Evolutionary conservation across 2,888 invertebrate genomes (phyloP).

Genomic region (Ectobius pallidus): DNA sequence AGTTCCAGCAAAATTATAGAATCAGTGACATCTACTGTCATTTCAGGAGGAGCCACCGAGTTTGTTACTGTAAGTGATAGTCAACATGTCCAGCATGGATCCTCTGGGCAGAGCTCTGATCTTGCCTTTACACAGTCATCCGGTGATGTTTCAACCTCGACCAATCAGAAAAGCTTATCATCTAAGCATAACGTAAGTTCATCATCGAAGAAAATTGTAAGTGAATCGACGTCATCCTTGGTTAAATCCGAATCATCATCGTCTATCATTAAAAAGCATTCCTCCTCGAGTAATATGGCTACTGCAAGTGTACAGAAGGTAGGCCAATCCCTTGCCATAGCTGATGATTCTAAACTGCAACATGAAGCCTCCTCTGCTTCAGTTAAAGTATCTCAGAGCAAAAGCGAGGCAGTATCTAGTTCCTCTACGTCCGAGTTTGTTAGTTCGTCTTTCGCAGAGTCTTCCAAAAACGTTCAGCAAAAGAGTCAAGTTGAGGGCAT

Average conservation of each 20-base stretch:
- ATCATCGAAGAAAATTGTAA: not conserved
- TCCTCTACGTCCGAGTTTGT: not conserved
- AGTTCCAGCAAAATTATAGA: slow-evolving; percentile 18
- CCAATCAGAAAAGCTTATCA: not conserved
- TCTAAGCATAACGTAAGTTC: slow-evolving; percentile 3
- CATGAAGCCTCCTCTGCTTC: not conserved
- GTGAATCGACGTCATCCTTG: slow-evolving; percentile 26
- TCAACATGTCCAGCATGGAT: not conserved
- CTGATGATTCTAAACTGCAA: not conserved
- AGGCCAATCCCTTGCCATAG: not conserved
- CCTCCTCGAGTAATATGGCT: not conserved
- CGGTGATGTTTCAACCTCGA: not conserved
- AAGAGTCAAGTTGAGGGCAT: not conserved
- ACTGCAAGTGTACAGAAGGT: not conserved
- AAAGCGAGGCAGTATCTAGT: slow-evolving; percentile 8
- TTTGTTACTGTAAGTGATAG: not conserved
- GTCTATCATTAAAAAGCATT: not conserved
- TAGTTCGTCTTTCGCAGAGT: not conserved
- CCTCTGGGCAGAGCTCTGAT: not conserved
- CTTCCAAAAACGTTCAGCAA: not conserved
- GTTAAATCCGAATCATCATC: not conserved
- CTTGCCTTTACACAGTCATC: not conserved
- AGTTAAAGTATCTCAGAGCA: not conserved
- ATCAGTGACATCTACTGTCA: slow-evolving; percentile 5
- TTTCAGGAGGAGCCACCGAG: slow-evolving; percentile 8